Evolutionary conservation across 2,888 invertebrate species (phyloP).

Genomic region (Rambutsinella grinnellia): DNA sequence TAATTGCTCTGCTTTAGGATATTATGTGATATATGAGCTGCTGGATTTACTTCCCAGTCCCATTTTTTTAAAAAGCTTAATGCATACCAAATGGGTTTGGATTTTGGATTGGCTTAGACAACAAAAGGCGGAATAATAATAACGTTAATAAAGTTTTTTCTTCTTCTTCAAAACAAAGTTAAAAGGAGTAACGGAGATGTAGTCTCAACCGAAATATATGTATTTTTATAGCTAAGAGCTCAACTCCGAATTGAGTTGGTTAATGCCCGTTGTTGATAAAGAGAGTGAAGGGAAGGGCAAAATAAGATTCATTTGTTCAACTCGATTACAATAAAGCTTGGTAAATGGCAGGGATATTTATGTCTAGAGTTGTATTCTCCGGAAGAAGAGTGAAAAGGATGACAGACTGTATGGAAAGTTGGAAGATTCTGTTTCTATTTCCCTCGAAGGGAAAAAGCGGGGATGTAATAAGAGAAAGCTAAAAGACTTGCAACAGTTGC

Average conservation of each 20-base stretch:
- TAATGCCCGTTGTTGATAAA: not conserved
- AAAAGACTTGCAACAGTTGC: conserved; percentile 66
- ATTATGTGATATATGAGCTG: conserved; percentile 42
- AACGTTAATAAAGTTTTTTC: too few relatives aligned
- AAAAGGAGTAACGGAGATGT: conserved; percentile 23
- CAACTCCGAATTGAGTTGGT: too few relatives aligned
- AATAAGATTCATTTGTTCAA: not conserved
- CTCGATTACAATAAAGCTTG: not conserved
- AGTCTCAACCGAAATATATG: conserved; percentile 6
- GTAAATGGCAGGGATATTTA: not conserved
- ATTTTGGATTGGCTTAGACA: too few relatives aligned
- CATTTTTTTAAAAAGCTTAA: too few relatives aligned
- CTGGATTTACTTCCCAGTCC: conserved; percentile 27
- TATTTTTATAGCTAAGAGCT: not conserved
- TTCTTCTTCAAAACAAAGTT: not conserved
- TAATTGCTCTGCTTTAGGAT: too few relatives aligned
- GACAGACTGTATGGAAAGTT: conserved; percentile 6
- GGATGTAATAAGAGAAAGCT: conserved; percentile 28
- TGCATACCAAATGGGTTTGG: too few relatives aligned
- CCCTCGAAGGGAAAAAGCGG: conserved; percentile 10
- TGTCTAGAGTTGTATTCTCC: not conserved
- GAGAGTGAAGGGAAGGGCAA: not conserved
- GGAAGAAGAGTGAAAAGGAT: not conserved
- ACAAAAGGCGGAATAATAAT: too few relatives aligned
- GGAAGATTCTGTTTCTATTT: too few relatives aligned